Conservation (phyloP, 2,888 invertebrate genomes). For the Antitype chi region DNA sequence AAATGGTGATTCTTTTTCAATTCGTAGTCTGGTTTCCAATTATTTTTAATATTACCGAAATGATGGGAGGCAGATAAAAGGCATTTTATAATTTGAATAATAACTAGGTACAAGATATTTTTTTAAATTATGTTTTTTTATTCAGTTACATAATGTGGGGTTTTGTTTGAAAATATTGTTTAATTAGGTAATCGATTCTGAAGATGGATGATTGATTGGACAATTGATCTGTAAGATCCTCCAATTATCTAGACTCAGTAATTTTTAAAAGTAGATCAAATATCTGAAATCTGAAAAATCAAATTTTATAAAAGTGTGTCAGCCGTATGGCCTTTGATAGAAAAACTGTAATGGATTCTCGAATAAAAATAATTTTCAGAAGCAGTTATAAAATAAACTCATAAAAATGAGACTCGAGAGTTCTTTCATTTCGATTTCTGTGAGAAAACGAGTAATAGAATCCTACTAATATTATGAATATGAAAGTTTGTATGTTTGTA, state of each 20-base stretch:
- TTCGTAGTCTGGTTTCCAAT: slow-evolving; percentile 64
- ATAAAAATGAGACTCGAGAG: slow-evolving; percentile 9
- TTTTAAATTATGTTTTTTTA: slow-evolving; percentile 13
- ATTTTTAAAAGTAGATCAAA: slow-evolving; percentile 5
- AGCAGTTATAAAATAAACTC: slow-evolving; percentile 17
- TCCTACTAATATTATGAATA: no score
- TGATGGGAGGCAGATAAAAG: slow-evolving; percentile 53
- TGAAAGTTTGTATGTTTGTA: no score
- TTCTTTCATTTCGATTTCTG: not conserved
- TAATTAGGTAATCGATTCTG: not conserved
- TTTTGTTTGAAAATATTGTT: slow-evolving; percentile 10
- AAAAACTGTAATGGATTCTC: slow-evolving; percentile 37
- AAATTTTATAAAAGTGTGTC: slow-evolving; percentile 2
- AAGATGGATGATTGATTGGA: not conserved
- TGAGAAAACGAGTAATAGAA: not conserved
- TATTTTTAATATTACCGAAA: slow-evolving; percentile 62
- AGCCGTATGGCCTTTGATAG: slow-evolving; percentile 21
- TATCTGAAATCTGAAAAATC: slow-evolving; percentile 12
- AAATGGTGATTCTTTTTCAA: slow-evolving; percentile 59
- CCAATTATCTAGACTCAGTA: not conserved
- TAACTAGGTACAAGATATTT: slow-evolving; percentile 29
- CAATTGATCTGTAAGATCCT: not conserved
- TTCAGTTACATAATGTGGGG: not conserved
- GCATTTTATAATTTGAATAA: slow-evolving; percentile 55
- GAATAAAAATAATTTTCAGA: slow-evolving; percentile 22